These are phyloP conservation scores for Australoheros scitulus DNA, from an alignment of 2,113 vertebrate genomes.

Conservation along the genomic window DNA sequence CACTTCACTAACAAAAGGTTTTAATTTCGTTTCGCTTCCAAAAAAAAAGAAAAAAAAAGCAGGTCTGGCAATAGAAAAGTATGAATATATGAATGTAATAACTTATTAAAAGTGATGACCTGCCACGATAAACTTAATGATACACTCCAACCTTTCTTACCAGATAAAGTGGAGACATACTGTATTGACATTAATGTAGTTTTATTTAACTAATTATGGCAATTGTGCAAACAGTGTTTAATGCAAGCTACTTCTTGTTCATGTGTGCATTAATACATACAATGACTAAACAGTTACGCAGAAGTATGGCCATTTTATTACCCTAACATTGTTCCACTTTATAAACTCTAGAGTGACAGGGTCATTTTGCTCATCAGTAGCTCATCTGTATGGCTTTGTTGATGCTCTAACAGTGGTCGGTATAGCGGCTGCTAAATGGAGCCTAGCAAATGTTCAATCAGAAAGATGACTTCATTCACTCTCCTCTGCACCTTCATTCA, in stretches of 20 bases:
- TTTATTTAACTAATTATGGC: neutral
- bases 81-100: neutral
- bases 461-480: slow-evolving; percentile 17
- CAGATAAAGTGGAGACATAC: neutral
- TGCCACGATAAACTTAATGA: neutral
- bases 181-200: neutral
- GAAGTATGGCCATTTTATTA: neutral
- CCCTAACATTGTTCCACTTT: neutral
- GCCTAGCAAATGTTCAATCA: slow-evolving; percentile 30
- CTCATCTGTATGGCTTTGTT: slow-evolving; percentile 14
- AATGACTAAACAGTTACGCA: neutral
- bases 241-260: neutral
- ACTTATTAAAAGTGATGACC: neutral
- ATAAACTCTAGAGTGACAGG: neutral
- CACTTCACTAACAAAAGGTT: slow-evolving; percentile 7
- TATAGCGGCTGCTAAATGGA: slow-evolving; percentile 41
- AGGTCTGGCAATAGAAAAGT: neutral
- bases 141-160: neutral
- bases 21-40: neutral
- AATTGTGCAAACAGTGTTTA: neutral
- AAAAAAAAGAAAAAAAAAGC: slow-evolving; percentile 3
- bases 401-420: neutral
- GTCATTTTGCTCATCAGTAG: slow-evolving; percentile 27
- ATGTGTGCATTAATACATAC: neutral
- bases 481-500: slow-evolving; percentile 30